Conservation (phyloP, 2,888 invertebrate species). For the Ectobius pallidus region DNA sequence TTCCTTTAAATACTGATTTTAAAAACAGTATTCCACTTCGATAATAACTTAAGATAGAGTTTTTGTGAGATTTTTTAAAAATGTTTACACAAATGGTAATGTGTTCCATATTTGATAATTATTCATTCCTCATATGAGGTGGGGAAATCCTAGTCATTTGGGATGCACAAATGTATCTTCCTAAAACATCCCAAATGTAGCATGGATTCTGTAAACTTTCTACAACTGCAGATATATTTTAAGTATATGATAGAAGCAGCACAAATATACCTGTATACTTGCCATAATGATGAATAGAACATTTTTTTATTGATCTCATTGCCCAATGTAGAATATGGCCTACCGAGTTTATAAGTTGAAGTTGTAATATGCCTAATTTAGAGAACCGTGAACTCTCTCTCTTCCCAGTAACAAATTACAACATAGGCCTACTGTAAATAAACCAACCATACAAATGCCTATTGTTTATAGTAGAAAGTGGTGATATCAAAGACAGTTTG, state of each 20-base stretch:
- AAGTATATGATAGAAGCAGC: too few relatives aligned
- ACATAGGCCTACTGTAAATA: constrained; percentile 9
- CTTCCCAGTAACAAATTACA: constrained; percentile 22
- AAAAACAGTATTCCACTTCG: neutral
- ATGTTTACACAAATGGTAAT: constrained; percentile 12
- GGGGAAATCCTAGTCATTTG: neutral
- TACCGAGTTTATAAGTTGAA: neutral
- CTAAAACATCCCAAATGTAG: too few relatives aligned
- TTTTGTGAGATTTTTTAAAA: neutral
- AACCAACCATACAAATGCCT: constrained; percentile 31
- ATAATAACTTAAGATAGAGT: neutral
- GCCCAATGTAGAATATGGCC: constrained; percentile 4
- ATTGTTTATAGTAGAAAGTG: constrained; percentile 21
- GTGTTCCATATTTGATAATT: neutral
- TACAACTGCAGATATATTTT: too few relatives aligned
- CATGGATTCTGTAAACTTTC: too few relatives aligned
- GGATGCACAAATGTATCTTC: neutral
- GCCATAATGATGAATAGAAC: neutral
- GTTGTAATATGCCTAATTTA: neutral
- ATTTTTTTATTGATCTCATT: constrained; percentile 19
- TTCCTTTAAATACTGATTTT: neutral
- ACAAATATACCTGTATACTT: too few relatives aligned
- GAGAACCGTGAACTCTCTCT: neutral
- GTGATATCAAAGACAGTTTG: constrained; percentile 1
- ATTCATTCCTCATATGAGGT: neutral